A percentile compares a stretch with the other conserved stretches of the same genome.
Conservation (phyloP, 2,113 vertebrate species). For the Stercorarius parasiticus region DNA sequence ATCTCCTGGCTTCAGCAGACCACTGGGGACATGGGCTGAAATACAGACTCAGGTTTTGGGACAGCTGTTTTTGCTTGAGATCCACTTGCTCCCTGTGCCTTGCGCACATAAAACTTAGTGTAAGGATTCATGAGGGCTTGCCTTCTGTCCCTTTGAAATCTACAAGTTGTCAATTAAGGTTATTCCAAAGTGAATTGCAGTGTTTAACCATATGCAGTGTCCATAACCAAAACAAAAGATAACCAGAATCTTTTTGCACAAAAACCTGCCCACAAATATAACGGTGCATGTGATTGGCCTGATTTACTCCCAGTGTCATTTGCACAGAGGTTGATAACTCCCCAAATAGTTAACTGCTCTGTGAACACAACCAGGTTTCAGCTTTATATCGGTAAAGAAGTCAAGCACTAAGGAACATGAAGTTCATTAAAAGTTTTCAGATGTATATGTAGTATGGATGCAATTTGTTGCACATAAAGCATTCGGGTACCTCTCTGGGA, state of each 20-base stretch:
- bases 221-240: background rate
- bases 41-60: background rate
- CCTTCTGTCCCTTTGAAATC: background rate
- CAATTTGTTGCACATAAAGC: background rate
- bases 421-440: background rate
- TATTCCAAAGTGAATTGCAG: background rate
- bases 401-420: background rate
- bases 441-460: background rate
- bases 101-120: background rate
- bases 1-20: background rate
- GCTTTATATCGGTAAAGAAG: background rate
- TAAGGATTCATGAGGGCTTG: background rate
- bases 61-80: background rate
- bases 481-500: background rate
- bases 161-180: background rate
- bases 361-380: background rate
- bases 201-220: no score
- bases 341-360: background rate
- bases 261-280: background rate
- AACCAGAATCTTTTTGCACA: background rate
- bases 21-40: background rate
- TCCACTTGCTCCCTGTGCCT: background rate
- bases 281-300: fast-evolving
- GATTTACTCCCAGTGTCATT: background rate
- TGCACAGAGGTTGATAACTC: background rate